A percentile compares a stretch with the other conserved stretches of the same genome.
phyloP scores from a whole-genome alignment of 2,113 vertebrate genomes.

The Paramisgurnus dabryanus region DNA sequence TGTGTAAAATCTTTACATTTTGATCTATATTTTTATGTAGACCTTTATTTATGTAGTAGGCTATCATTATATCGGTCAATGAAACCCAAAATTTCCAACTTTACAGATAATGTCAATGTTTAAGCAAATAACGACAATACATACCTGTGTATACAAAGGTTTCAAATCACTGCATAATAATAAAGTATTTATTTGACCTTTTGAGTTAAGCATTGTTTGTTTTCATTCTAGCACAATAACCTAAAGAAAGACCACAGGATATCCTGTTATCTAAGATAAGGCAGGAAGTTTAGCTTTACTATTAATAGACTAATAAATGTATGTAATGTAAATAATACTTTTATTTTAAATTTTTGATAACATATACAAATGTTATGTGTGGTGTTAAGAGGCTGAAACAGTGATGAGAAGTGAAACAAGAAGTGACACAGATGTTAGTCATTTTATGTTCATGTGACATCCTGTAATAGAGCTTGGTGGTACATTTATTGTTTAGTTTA shows the following conservation, averaged over 20 bases:
- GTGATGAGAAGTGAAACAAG: background rate
- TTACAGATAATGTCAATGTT: background rate
- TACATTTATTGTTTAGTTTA: too few species aligned
- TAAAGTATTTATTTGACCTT: background rate
- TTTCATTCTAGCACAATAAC: background rate
- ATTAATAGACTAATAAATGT: background rate
- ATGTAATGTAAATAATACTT: background rate
- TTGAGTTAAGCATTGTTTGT: background rate
- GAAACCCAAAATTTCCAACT: background rate
- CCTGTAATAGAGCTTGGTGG: background rate
- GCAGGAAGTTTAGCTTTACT: constrained; percentile 18
- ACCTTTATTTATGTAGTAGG: too few species aligned
- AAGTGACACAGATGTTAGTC: too few species aligned
- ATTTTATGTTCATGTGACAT: background rate
- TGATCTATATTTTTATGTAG: too few species aligned
- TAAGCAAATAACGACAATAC: background rate
- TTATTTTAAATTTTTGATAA: background rate
- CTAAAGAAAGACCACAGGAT: constrained; percentile 1
- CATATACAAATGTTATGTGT: background rate
- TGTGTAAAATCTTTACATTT: background rate
- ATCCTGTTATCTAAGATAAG: constrained; percentile 10
- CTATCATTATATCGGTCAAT: background rate
- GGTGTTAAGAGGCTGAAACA: background rate
- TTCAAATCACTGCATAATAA: background rate
- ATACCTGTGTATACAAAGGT: background rate